Conservation (phyloP, 2,113 vertebrate genomes). For the Crypturellus undulatus region DNA sequence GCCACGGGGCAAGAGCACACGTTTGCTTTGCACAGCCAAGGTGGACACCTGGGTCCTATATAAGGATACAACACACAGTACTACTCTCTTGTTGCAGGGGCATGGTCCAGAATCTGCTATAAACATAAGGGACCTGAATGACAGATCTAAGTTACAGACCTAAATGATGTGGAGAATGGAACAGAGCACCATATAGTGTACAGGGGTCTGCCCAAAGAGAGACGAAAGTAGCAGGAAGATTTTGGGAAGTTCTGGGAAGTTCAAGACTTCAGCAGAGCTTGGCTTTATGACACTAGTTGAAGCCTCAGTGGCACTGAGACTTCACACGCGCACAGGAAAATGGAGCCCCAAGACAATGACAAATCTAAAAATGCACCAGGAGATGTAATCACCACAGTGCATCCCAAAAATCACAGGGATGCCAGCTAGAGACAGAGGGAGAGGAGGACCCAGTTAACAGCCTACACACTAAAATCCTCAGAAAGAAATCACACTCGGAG, state of each 20-base stretch:
- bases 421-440: not conserved
- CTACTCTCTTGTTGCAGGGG: not conserved
- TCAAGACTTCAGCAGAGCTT: not conserved
- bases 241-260: not conserved
- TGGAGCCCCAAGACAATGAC: rapidly evolving
- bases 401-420: not conserved
- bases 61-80: not conserved
- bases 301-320: not conserved
- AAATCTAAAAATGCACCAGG: not conserved
- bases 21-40: not conserved
- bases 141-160: not conserved
- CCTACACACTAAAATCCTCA: not conserved
- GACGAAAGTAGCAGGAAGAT: not conserved
- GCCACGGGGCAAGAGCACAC: rapidly evolving
- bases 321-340: not conserved
- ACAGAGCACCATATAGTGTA: no score
- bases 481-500: not conserved
- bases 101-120: not conserved
- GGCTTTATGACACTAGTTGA: not conserved
- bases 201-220: not conserved
- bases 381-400: not conserved
- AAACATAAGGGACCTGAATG: not conserved
- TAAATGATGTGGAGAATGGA: not conserved
- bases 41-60: rapidly evolving
- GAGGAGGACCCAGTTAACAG: not conserved